Evolutionary conservation across 2,797 vertebrate species (phyloP).

Genomic region (Clarias fuscus): DNA sequence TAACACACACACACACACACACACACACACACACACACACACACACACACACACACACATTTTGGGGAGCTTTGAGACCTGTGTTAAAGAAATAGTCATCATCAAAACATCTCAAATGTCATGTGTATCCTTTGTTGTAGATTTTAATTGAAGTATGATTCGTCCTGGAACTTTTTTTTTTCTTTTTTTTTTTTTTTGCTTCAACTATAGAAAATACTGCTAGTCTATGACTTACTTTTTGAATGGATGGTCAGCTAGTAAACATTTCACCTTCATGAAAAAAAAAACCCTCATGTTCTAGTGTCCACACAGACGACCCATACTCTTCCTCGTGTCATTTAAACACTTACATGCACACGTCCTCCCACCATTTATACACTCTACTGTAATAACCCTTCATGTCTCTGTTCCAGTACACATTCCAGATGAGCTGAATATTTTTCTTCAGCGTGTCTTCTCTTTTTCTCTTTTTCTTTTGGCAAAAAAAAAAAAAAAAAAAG

Average conservation of each 20-base stretch:
- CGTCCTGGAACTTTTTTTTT: not conserved
- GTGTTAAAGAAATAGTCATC: too few species aligned
- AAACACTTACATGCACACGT: not conserved
- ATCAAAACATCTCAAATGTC: not conserved
- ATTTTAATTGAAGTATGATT: not conserved
- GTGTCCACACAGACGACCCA: not conserved
- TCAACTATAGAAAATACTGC: not conserved
- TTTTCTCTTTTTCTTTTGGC: not conserved
- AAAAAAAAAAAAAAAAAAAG: constrained; percentile 52
- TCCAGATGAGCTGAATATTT: constrained; percentile 27
- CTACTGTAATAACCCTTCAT: constrained; percentile 20
- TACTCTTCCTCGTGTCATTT: not conserved
- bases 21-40: too few species aligned
- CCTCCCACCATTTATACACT: not conserved
- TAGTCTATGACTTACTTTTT: not conserved
- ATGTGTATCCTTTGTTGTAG: not conserved
- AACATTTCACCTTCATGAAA: not conserved
- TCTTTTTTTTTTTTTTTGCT: not conserved
- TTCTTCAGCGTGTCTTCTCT: constrained; percentile 57
- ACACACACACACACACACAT: too few species aligned
- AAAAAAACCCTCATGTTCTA: not conserved
- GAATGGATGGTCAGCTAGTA: not conserved
- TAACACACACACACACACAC: too few species aligned
- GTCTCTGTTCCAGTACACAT: not conserved
- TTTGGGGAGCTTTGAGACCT: too few species aligned